Evolutionary conservation across 2,113 vertebrate genomes (phyloP), one percentile per base, ranked within the genome.

Genomic region (Oriolus oriolus): DNA sequence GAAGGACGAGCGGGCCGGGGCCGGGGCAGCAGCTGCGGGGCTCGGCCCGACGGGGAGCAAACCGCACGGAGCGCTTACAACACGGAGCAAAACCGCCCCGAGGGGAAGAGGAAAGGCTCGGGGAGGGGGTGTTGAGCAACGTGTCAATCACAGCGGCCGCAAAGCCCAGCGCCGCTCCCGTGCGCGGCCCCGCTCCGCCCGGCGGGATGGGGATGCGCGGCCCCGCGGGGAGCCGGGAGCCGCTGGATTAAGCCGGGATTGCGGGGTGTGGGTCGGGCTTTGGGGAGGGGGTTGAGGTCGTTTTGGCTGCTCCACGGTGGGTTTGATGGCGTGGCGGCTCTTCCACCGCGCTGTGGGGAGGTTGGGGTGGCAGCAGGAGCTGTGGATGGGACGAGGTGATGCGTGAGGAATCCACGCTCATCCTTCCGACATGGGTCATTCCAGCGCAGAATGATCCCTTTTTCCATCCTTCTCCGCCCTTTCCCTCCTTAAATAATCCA

Each of bases 91-190:
- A n/a, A n/a, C n/a, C n/a, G n/a, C n/a, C n/a, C n/a, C n/a, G 63
- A 87, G 91, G 85, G 96, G 96, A 97, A 97, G 68, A 4, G 74
- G 93, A 77, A 90, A 87, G 76, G 84, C 73, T 35, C 15, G 6
- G 39, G 7, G 14, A 14, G 28, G 89, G 71, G 59, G 89, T 73
- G 57, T 97, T 97, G 95, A 96, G 96, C 94, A 97, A 97, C 39
- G 66, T 84, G 94, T 89, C 96, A 96, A 95, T 97, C 96, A 89
- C 96, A 4, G 96, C 83, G 28, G 95, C 84, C 95, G 24, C 96
- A 96, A 81, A 93, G 71, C 92, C 93, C 89, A 42, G 95, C 94
- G n/a, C n/a, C n/a, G n/a, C n/a, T n/a, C n/a, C n/a, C 94, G 60
- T 20, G 85, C 6, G 0, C 4, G 89, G 93, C 42, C 15, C 59